Base-by-base conservation (phyloP, 2,888 invertebrate genomes). In the Malacosoma neustria region DNA sequence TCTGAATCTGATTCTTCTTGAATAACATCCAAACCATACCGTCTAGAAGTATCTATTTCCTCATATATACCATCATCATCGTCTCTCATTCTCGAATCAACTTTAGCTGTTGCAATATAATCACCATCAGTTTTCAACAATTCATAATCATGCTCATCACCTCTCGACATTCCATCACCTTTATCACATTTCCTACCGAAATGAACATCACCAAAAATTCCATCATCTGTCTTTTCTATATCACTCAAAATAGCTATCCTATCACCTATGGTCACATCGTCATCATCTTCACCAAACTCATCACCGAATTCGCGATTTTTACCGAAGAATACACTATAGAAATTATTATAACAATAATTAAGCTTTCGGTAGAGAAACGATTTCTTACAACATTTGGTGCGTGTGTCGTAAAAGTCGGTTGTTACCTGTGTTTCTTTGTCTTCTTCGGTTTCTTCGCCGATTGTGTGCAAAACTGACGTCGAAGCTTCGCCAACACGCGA, bases 401-500 rank as follows among this genome's bases (percentile, higher is more conserved):
- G 37, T 5, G 22, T 22, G 33, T 29, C 53, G 39, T 32, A 37
- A 11, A 29, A 40, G 13, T 30, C 29, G 41, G 51, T 42, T 29
- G 52, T 77, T 87, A 87, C 87, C 87, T 91, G 92, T 0, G 94
- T 88, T 55, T 95, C 95, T 52, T 93, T 91, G 69, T 92, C 93
- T 46, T 93, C 91, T 9, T 91, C 91, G n/a, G 93, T 93, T 42
- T 96, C 96, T 59, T 97, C 96, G 11, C 95, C 96, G 68, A 98
- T 97, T 37, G 95, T 96, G 58, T 94, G 91, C 36, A 99, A 89
- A 0, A 99, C 96, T 57, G 94, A 93, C 34, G 97, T 95, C 40
- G 97, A 97, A 0, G 98, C 97, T 71, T 99, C 99, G 6, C 99
- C 99, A 33, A 99, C 97, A 44, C 95, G 90, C 9, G 96, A 96